Conservation (phyloP, 2,113 vertebrate species). For the Leucopsar rothschildi region DNA sequence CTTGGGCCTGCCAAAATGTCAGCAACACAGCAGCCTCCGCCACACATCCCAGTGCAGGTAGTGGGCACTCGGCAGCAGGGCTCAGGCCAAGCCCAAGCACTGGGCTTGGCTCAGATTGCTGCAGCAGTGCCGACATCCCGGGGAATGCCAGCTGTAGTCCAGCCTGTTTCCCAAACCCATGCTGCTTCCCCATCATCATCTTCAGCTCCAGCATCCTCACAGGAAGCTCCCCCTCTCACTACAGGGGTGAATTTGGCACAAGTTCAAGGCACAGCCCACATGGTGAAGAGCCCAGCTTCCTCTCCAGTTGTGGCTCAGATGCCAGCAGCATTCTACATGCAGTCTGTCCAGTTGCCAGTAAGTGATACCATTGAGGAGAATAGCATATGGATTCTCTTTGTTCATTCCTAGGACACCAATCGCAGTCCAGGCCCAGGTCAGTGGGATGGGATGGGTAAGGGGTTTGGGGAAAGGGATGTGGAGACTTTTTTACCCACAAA, state of each 20-base stretch:
- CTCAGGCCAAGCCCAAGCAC: constrained; percentile 81
- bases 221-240: constrained; percentile 64
- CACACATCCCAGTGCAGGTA: constrained; percentile 93
- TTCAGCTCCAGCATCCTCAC: constrained; percentile 56
- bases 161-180: constrained; percentile 64
- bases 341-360: constrained; percentile 77
- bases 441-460: constrained; percentile 22
- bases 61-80: constrained; percentile 90
- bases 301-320: constrained; percentile 75
- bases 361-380: constrained; percentile 54
- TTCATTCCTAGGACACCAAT: constrained; percentile 44
- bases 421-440: constrained; percentile 23
- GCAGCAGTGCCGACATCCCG: constrained; percentile 63
- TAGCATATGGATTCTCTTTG: constrained; percentile 35
- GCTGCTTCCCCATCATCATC: constrained; percentile 68
- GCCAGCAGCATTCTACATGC: constrained; percentile 77
- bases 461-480: constrained; percentile 8
- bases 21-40: constrained; percentile 71
- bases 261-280: constrained; percentile 73
- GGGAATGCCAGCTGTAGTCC: constrained; percentile 73
- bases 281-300: constrained; percentile 71
- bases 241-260: constrained; percentile 73
- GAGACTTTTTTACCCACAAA: not conserved
- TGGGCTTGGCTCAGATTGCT: constrained; percentile 85
- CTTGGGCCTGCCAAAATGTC: constrained; percentile 73